Conservation (phyloP, 2,113 vertebrate genomes). For the Aldabrachelys gigantea region DNA sequence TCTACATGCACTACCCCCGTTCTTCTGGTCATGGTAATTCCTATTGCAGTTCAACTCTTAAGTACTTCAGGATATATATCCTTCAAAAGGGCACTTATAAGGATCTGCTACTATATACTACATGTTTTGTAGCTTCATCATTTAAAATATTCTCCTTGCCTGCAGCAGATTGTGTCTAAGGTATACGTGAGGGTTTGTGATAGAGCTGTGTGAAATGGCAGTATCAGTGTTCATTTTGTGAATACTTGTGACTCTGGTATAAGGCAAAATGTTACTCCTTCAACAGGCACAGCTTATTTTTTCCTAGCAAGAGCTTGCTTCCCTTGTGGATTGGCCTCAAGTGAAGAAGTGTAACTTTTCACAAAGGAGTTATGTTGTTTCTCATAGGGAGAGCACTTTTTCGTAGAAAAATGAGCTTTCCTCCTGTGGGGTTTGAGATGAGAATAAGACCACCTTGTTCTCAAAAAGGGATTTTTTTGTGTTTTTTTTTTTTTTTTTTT, state of each 20-base stretch:
- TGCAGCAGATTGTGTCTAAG: slow-evolving; percentile 35
- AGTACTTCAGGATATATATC: slow-evolving; percentile 39
- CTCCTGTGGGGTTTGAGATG: neutral
- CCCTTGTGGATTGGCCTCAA: neutral
- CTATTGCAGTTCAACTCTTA: accelerated
- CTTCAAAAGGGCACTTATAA: slow-evolving; percentile 46
- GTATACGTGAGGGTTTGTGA: neutral
- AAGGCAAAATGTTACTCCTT: neutral
- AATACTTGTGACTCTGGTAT: neutral
- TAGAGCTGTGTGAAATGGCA: neutral
- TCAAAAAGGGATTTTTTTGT: neutral
- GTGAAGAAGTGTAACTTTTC: neutral
- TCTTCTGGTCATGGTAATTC: neutral
- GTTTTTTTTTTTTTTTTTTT: neutral
- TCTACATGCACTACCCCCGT: neutral
- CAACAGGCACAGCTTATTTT: neutral
- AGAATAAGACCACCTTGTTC: neutral
- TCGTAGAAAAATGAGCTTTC: neutral
- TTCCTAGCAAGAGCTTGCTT: neutral
- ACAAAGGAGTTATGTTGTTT: neutral
- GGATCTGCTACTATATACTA: slow-evolving; percentile 16
- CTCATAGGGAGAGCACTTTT: neutral
- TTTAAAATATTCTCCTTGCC: slow-evolving; percentile 50
- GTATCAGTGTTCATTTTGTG: neutral
- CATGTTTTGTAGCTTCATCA: slow-evolving; percentile 53